Evolutionary conservation across 1,140 invertebrate species (phyloP), one percentile per base, ranked within the genome.

Genomic region (Brachionus rotundiformis): DNA sequence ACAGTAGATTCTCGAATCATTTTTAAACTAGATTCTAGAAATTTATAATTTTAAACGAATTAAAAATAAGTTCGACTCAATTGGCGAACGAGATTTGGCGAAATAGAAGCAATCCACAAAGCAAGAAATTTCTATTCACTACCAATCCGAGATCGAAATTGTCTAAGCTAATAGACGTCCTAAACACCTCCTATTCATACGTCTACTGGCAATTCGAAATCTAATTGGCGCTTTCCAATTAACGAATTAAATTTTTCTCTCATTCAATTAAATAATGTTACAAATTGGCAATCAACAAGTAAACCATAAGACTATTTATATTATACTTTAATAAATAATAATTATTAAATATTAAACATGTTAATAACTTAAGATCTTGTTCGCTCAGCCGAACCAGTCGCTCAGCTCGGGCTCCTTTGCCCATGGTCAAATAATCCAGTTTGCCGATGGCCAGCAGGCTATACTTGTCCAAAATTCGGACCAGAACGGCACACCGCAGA

Each of bases 231-330:
- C 33, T 73, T 44, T 73, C 11, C 36, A 44, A 41, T 31, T 73
- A 73, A 44, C 68, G 36, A 73, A 44, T 73, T 44, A 73, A 44
- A 73, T 44, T 73, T 73, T 73, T 11, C 19, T 25, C 13, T 25
- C 16, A 25, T 44, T 41, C 36, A 73, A 44, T 44, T 44, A 44
- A 73, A 73, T 73, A 73, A 73, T 73, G 68, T 44, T 73, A 25
- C 68, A 73, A 73, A 73, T 73, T 73, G 68, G 68, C 33, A 73
- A 73, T 44, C 68, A 73, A 73, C 68, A 73, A 73, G 68, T 73
- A 73, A 73, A 44, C 23, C 25, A 6, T 11, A 33, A 68, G 13
- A 36, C 11, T 36, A 68, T 25, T 27, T 6, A 36, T 16, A 5
- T 68, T 33, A 39, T 41, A n/a, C n/a, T n/a, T n/a, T n/a, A n/a